Evolutionary conservation across 2,113 vertebrate species (phyloP), one percentile per base, ranked within the genome.

Genomic region (Trichomycterus rosablanca): DNA sequence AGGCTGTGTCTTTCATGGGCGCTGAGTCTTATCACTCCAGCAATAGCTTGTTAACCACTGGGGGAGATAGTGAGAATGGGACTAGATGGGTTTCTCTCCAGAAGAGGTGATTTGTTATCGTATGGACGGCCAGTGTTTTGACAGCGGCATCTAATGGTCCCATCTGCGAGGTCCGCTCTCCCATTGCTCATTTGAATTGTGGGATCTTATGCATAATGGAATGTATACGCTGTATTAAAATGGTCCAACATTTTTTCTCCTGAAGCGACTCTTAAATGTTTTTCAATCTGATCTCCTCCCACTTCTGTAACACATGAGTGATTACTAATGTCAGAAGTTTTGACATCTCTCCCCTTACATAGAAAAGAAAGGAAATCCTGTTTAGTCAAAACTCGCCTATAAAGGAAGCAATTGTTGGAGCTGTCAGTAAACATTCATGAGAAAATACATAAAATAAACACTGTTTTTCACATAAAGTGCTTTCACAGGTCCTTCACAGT

Each of bases 61-160:
- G 40, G 15, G 19, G 20, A 65, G 62, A 32, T 70, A 46, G 37
- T 63, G 45, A 60, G 50, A 50, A 66, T 26, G 50, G 46, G 37
- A 35, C 32, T 43, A 54, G 46, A 54, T 66, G 54, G 32, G 39
- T 65, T 63, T 68, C 60, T 34, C 37, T 24, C 28, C 50, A 14
- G 20, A 50, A 53, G 39, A 56, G 57, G 44, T 68, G 46, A 73
- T 73, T 73, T 68, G 55, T 59, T 64, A 63, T 60, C 60, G 42
- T n/a, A 35, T 60, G 40, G 44, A 45, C 23, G 55, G 34, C 44
- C 50, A 16, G 22, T 60, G 45, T 60, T 58, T 68, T 73, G 61
- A 68, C 59, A 64, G 50, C 42, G 55, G 59, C 49, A 64, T 50
- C 62, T 60, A 60, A 49, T 60, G 24, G 45, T 37, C 18, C 56